Evolutionary conservation across 1,140 invertebrate species (phyloP).

Genomic region (Drosophila triauraria): DNA sequence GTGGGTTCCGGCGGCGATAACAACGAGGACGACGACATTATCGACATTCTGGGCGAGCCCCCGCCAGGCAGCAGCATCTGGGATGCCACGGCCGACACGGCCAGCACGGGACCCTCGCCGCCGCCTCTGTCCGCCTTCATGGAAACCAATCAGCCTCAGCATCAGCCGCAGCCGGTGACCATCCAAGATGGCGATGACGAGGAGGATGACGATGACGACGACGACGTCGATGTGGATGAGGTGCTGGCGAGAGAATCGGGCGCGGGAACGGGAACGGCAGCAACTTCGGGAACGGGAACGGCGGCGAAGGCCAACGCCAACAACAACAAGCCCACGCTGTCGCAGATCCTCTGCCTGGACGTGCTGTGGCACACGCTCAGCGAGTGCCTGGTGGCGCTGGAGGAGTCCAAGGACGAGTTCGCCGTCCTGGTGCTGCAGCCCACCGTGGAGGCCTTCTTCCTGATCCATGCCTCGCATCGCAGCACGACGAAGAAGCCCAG

Average conservation of each 20-base stretch:
- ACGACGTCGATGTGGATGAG: slow-evolving; percentile 18
- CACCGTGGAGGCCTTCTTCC: slow-evolving; percentile 96
- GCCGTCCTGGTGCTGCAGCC: slow-evolving; percentile 96
- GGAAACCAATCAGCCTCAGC: slow-evolving; percentile 39
- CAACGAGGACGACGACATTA: slow-evolving; percentile 46
- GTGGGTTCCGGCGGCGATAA: neutral
- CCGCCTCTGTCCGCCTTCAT: slow-evolving; percentile 9
- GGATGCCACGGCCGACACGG: neutral
- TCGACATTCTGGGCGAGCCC: slow-evolving; percentile 62
- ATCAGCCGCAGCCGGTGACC: neutral
- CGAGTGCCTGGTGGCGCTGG: slow-evolving; percentile 92
- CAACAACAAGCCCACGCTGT: slow-evolving; percentile 86
- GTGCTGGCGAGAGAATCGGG: neutral
- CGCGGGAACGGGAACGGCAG: too few species aligned
- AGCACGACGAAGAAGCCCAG: slow-evolving; percentile 63
- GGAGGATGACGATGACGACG: slow-evolving; percentile 3
- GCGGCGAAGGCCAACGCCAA: slow-evolving; percentile 8
- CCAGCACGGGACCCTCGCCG: slow-evolving; percentile 7
- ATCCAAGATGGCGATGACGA: slow-evolving; percentile 6
- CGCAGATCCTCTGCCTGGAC: slow-evolving; percentile 90
- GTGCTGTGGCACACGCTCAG: slow-evolving; percentile 93
- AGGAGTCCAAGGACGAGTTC: slow-evolving; percentile 96
- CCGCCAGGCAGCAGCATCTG: slow-evolving; percentile 10
- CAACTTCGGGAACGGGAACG: too few species aligned
- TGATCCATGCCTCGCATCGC: slow-evolving; percentile 92